phyloP scores from a whole-genome alignment of 1,140 invertebrate species.

The Dendrolimus punctatus region DNA sequence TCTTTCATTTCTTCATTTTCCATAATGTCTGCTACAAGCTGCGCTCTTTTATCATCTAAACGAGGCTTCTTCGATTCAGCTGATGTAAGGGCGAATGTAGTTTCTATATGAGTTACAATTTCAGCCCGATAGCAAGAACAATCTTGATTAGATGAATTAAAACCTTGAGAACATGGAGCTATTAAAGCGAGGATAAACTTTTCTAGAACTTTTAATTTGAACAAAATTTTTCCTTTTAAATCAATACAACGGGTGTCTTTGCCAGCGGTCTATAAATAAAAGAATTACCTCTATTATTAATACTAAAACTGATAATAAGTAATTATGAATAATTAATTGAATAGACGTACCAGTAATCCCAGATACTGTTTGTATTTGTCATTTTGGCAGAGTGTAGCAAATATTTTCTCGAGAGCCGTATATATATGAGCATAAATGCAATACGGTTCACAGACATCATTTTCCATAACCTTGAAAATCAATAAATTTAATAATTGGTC shows the following conservation, averaged over 20 bases:
- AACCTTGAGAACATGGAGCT: constrained; percentile 47
- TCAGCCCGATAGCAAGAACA: constrained; percentile 47
- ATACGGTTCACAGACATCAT: constrained; percentile 59
- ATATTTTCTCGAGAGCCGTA: constrained; percentile 59
- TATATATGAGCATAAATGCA: constrained; percentile 60
- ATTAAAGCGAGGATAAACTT: constrained; percentile 54
- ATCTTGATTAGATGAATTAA: constrained; percentile 13
- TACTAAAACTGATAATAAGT: neutral
- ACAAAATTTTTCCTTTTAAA: constrained; percentile 58
- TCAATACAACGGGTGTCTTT: constrained; percentile 49
- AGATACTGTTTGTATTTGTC: constrained; percentile 56
- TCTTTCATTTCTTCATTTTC: constrained; percentile 59
- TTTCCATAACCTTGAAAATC: constrained; percentile 50
- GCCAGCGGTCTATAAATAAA: constrained; percentile 40
- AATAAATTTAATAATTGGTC: constrained; percentile 6
- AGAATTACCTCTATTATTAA: constrained; percentile 1
- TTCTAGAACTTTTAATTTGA: constrained; percentile 58
- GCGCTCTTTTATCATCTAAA: constrained; percentile 48
- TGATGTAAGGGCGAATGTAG: constrained; percentile 33
- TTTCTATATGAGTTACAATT: constrained; percentile 30
- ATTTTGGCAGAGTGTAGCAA: constrained; percentile 49
- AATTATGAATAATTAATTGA: neutral
- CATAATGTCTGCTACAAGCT: constrained; percentile 59
- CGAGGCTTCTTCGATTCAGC: constrained; percentile 22
- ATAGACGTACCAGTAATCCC: constrained; percentile 37